Conservation (phyloP, 1,140 invertebrate species). For the Anthonomus grandis region DNA sequence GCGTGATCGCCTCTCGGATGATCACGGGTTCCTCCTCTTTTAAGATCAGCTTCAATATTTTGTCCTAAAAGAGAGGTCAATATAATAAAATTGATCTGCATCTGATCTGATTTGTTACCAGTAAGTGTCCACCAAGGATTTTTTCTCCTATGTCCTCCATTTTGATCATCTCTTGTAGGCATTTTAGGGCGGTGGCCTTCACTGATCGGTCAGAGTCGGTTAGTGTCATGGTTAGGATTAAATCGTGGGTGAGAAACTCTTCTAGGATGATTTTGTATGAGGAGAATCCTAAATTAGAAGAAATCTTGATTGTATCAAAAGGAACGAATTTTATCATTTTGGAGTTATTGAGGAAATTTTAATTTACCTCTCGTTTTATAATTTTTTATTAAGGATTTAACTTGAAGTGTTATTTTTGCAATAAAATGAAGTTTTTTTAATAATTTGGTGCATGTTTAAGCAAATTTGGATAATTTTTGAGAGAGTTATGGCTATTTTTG, state of each 20-base stretch:
- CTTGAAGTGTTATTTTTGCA: too few species aligned
- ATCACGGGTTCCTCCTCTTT: conserved; percentile 16
- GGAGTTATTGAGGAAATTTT: too few species aligned
- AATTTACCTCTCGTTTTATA: too few species aligned
- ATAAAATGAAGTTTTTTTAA: too few species aligned
- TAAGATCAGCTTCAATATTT: conserved; percentile 15
- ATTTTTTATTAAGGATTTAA: too few species aligned
- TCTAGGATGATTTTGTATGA: conserved; percentile 21
- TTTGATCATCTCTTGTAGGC: conserved; percentile 18
- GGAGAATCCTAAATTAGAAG: conserved; percentile 20
- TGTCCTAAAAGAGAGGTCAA: conserved; percentile 14
- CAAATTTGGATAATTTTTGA: too few species aligned
- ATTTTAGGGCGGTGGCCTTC: conserved; percentile 17
- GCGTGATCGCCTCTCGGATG: conserved; percentile 11
- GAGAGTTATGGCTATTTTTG: too few species aligned
- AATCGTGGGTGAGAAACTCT: conserved; percentile 8
- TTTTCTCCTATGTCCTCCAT: conserved; percentile 17
- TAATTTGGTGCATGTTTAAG: too few species aligned
- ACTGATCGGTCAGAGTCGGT: conserved; percentile 13
- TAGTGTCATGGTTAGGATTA: conserved; percentile 18
- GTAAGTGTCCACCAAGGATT: conserved; percentile 4
- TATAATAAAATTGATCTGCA: too few species aligned
- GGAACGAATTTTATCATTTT: too few species aligned
- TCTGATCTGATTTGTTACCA: conserved; percentile 4
- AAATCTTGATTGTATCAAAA: too few species aligned